A percentile compares a stretch with the other conserved stretches of the same genome.
phyloP scores from a whole-genome alignment of 2,113 vertebrate genomes.

The Stomatorhinus ivindoensis region DNA sequence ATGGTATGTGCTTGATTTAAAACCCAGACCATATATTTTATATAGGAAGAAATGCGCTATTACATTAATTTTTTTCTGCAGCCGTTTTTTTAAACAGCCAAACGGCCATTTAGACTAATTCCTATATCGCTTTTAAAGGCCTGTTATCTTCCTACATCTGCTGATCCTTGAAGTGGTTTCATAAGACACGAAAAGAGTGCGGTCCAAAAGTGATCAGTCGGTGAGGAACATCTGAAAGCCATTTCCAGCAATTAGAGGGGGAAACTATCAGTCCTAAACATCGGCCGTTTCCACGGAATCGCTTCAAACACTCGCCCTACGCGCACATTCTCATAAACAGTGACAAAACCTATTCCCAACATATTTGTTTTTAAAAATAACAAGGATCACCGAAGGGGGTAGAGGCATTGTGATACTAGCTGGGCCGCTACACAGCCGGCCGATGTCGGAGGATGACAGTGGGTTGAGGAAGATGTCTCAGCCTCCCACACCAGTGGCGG shows the following conservation, averaged over 20 bases:
- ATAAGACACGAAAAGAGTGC: constrained; percentile 58
- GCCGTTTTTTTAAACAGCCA: constrained; percentile 48
- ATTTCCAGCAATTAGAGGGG: constrained; percentile 69
- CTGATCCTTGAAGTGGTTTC: constrained; percentile 59
- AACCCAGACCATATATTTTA: not conserved
- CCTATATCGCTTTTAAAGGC: constrained; percentile 38
- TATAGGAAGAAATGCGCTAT: not conserved
- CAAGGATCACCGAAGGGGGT: constrained; percentile 24
- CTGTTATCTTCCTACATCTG: constrained; percentile 58
- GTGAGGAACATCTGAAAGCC: constrained; percentile 63
- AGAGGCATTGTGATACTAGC: not conserved
- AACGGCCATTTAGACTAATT: constrained; percentile 43
- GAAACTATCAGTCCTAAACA: constrained; percentile 64
- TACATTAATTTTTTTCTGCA: constrained; percentile 42
- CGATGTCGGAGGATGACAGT: not conserved
- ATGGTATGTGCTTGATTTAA: not conserved
- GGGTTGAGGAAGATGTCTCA: not conserved
- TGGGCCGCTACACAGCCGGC: too few species aligned
- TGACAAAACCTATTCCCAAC: constrained; percentile 58
- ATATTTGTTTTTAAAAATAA: constrained; percentile 49
- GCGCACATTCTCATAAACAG: constrained; percentile 44
- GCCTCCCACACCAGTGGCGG: not conserved
- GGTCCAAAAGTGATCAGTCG: constrained; percentile 61
- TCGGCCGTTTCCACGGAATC: constrained; percentile 58
- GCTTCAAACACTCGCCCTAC: constrained; percentile 54